Evolutionary conservation across 2,888 invertebrate species (phyloP).

Genomic region (Eristalis pertinax): DNA sequence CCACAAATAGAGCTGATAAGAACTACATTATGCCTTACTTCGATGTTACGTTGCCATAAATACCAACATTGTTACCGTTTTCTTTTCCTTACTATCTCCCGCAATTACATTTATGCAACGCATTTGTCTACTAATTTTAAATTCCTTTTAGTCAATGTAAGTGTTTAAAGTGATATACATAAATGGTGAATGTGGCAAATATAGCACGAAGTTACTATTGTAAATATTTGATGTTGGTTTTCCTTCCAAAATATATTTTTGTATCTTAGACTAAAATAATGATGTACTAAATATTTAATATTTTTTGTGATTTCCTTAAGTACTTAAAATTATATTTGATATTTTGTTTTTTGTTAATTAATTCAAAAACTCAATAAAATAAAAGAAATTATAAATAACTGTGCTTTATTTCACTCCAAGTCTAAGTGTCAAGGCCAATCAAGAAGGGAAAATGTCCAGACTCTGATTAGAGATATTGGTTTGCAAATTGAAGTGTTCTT

Average conservation of each 20-base stretch:
- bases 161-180: slow-evolving; percentile 34
- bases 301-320: slow-evolving; percentile 30
- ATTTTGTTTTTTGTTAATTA: slow-evolving; percentile 14
- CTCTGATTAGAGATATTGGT: not conserved
- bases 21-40: not conserved
- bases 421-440: not conserved
- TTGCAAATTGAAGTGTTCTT: not conserved
- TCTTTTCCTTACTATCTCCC: not conserved
- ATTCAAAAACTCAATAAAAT: slow-evolving; percentile 23
- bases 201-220: not conserved
- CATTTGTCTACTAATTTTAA: slow-evolving; percentile 6
- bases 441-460: no score
- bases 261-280: slow-evolving; percentile 4
- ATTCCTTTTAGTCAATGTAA: not conserved
- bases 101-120: not conserved
- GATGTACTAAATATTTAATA: not conserved
- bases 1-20: slow-evolving; percentile 28
- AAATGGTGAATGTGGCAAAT: not conserved
- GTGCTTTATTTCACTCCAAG: not conserved
- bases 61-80: not conserved
- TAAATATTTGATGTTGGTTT: not conserved
- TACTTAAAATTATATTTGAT: slow-evolving; percentile 36
- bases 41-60: slow-evolving; percentile 2
- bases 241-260: slow-evolving; percentile 9
- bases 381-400: not conserved